phyloP scores from a whole-genome alignment of 2,797 vertebrate genomes.

The Lophotriccus pileatus region DNA sequence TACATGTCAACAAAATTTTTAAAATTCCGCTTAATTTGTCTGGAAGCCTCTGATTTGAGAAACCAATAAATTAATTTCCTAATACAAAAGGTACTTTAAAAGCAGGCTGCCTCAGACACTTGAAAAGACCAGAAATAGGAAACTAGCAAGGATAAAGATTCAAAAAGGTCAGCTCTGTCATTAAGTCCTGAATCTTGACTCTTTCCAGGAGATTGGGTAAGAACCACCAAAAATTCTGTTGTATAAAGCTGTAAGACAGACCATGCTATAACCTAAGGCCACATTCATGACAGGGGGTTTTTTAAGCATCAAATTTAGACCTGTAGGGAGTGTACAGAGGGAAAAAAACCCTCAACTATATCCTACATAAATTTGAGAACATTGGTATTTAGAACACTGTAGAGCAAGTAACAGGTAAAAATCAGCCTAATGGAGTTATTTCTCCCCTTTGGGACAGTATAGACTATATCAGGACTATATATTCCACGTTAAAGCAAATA shows the following conservation, averaged over 20 bases:
- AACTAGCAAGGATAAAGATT: neutral
- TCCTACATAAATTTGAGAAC: neutral
- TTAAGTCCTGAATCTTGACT: neutral
- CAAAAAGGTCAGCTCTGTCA: neutral
- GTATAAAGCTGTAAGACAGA: neutral
- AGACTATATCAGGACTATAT: neutral
- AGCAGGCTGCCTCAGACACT: neutral
- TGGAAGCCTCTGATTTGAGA: neutral
- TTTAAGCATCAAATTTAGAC: neutral
- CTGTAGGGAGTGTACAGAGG: neutral
- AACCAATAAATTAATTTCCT: neutral
- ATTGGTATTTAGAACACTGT: neutral
- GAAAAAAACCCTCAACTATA: neutral
- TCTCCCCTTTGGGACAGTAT: neutral
- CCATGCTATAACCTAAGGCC: neutral
- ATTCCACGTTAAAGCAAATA: neutral
- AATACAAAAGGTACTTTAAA: neutral
- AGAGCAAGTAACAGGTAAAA: neutral
- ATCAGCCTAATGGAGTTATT: neutral
- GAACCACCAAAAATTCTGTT: neutral
- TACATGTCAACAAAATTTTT: neutral
- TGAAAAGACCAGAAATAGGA: neutral
- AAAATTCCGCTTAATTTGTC: neutral
- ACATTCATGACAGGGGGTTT: neutral
- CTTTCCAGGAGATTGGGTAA: neutral